Conservation (phyloP, 2,797 vertebrate genomes). For the Rhodeus uyekii region DNA sequence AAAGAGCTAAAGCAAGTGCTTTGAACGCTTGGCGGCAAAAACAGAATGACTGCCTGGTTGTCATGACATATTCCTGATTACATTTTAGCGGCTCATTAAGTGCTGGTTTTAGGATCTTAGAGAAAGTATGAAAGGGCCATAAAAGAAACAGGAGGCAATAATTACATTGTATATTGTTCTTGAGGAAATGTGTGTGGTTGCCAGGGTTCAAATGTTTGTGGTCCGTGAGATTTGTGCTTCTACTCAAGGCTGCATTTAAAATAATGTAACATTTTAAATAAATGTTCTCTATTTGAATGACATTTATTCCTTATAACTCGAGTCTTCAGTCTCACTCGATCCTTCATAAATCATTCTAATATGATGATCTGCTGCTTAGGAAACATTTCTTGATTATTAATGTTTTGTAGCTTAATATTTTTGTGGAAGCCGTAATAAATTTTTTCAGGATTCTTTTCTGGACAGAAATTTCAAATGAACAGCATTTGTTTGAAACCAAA, state of each 20-base stretch:
- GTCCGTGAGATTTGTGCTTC: not conserved
- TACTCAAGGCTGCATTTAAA: not conserved
- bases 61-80: conserved; percentile 16
- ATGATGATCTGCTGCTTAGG: no score
- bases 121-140: not conserved
- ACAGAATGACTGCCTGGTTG: conserved; percentile 25
- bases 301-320: no score
- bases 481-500: no score
- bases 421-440: no score
- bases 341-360: no score
- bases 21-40: not conserved
- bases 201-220: not conserved
- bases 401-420: no score
- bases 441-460: no score
- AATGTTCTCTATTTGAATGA: no score
- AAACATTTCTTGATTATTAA: no score
- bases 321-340: no score
- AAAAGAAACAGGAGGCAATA: not conserved
- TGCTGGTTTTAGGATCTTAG: not conserved
- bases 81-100: not conserved
- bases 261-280: no score
- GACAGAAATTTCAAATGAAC: no score
- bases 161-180: not conserved
- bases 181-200: not conserved
- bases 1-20: not conserved